A percentile compares a stretch with the other conserved stretches of the same genome.
Evolutionary conservation across 2,888 invertebrate genomes (phyloP).

Genomic region (Idaea dimidiata): DNA sequence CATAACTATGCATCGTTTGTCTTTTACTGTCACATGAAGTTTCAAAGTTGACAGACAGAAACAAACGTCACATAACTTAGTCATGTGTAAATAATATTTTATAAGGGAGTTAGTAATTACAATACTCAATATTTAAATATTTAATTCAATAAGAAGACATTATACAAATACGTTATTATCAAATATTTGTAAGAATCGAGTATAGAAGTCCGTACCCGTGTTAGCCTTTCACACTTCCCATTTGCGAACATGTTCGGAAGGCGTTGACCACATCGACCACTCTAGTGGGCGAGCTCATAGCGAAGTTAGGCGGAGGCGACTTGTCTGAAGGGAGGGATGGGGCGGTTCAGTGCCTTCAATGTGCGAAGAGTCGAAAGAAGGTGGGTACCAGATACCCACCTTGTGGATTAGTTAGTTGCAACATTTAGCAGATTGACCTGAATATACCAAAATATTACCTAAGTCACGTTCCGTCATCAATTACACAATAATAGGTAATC

Average conservation of each 20-base stretch:
- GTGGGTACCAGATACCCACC: neutral
- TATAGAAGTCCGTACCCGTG: neutral
- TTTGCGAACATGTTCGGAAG: neutral
- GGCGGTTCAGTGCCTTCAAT: neutral
- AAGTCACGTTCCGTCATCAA: neutral
- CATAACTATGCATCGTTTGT: no score
- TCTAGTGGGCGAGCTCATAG: neutral
- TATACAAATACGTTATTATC: no score
- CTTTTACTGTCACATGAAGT: no score
- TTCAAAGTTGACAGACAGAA: no score
- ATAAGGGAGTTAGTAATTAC: no score
- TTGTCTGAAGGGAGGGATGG: neutral
- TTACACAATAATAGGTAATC: neutral
- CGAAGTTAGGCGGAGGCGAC: neutral
- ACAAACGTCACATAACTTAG: no score
- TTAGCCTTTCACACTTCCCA: neutral
- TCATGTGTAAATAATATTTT: no score
- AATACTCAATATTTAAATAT: no score
- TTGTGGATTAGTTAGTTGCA: neutral
- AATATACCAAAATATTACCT: neutral
- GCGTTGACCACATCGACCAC: neutral
- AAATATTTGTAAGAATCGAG: neutral
- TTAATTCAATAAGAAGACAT: no score
- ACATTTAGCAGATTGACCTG: neutral
- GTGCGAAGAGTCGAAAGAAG: neutral